phyloP scores from a whole-genome alignment of 2,113 vertebrate species.

The Herpetotheres cachinnans region DNA sequence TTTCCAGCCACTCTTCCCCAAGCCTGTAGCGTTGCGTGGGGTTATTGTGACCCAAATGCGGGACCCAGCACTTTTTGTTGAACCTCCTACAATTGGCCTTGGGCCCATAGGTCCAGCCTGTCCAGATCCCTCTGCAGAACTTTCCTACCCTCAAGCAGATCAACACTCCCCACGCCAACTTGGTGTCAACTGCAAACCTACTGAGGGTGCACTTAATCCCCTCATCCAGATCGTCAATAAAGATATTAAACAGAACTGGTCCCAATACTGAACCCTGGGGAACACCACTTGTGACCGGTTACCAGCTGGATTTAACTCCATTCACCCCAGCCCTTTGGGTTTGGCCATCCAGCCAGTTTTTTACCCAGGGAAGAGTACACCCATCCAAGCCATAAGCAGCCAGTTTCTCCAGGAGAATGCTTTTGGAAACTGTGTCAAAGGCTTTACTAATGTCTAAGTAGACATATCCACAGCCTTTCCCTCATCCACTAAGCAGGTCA shows the following conservation, averaged over 20 bases:
- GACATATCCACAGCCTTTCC: neutral
- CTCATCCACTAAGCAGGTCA: neutral
- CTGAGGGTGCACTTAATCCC: neutral
- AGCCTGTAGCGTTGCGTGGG: neutral
- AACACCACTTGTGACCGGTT: fast-evolving
- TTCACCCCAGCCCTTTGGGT: no score
- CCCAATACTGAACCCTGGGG: no score
- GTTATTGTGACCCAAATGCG: neutral
- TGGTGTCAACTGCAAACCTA: neutral
- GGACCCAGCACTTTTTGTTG: neutral
- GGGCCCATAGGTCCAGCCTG: fast-evolving
- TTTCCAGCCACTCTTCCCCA: neutral
- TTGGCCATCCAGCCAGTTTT: fast-evolving
- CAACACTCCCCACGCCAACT: neutral
- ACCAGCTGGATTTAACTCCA: neutral
- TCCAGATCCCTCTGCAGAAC: neutral
- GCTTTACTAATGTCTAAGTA: no score
- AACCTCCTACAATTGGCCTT: neutral
- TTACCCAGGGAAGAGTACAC: neutral
- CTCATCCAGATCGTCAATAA: neutral
- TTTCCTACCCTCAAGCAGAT: neutral
- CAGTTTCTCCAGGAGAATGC: neutral
- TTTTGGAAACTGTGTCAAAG: neutral
- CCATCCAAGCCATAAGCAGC: neutral
- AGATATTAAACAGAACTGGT: neutral